Evolutionary conservation across 2,113 vertebrate species (phyloP), one percentile per base, ranked within the genome.

Genomic region (Gopherus evgoodei): DNA sequence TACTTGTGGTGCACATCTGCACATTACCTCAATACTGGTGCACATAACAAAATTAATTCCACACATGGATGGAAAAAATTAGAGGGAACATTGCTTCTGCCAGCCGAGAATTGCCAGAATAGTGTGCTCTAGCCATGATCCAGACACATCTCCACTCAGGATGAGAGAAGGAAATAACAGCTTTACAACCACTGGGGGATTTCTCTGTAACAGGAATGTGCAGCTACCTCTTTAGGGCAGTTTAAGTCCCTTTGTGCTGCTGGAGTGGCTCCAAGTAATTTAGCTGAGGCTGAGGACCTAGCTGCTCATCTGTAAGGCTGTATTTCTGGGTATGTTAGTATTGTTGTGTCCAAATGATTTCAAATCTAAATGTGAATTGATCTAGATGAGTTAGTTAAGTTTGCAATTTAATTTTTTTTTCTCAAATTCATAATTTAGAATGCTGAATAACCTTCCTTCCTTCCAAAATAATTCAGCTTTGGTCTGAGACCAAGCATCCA

Each of bases 391-490:
- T 83, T 2, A 2, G 53, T 88, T 42, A 11, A 12, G 90, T 83
- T 92, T 92, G 93, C 56, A 88, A 90, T 52, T 95, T 47, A 87
- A 96, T 91, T 21, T 24, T 42, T 42, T 69, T 42, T 42, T 75
- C 38, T 75, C 69, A 42, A 11, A 42, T 25, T 75, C n/a, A 42
- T 85, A 90, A 93, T 84, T 94, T 6, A 0, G 4, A 4, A 54
- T 52, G 90, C 90, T 80, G 87, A 95, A 81, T 42, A 35, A 87
- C 91, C 96, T 91, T 94, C 85, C 83, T 94, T 83, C 78, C 89
- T 95, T 96, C 92, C 91, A 84, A 91, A 94, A 89, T 94, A 96
- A 96, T 93, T 96, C 93, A 96, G 93, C 94, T 96, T 95, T 86
- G 56, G 94, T 94, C 83, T 13, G 2, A 94, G 88, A 69, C 83